phyloP scores from a whole-genome alignment of 2,113 vertebrate genomes.

The Malurus melanocephalus region DNA sequence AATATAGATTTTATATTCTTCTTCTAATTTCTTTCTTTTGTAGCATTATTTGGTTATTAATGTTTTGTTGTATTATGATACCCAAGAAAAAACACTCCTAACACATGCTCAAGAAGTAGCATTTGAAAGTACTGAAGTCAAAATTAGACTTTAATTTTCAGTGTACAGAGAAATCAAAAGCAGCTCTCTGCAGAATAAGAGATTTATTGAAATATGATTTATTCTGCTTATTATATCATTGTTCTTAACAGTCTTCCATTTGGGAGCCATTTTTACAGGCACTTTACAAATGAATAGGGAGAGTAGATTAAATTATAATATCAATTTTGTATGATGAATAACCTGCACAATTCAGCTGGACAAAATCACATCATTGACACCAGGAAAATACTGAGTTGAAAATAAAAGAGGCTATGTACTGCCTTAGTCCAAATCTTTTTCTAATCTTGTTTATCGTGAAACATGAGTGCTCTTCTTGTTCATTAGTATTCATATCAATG shows the following conservation, averaged over 20 bases:
- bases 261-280: background rate
- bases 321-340: conserved; percentile 16
- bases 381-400: background rate
- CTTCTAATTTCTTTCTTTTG: background rate
- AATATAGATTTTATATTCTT: background rate
- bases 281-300: conserved; percentile 24
- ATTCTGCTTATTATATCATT: background rate
- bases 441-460: background rate
- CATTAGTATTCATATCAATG: background rate
- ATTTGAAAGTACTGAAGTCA: background rate
- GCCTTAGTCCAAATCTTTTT: background rate
- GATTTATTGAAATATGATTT: background rate
- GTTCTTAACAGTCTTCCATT: background rate
- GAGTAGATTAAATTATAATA: conserved; percentile 32
- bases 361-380: background rate
- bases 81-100: background rate
- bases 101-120: background rate
- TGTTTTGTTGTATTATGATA: background rate
- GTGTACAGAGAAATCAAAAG: background rate
- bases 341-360: conserved; percentile 1
- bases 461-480: background rate
- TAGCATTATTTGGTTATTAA: background rate
- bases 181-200: background rate
- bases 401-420: background rate
- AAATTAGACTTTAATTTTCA: background rate